Evolutionary conservation across 2,113 vertebrate species (phyloP), one percentile per base, ranked within the genome.

Genomic region (Pangasianodon gigas): DNA sequence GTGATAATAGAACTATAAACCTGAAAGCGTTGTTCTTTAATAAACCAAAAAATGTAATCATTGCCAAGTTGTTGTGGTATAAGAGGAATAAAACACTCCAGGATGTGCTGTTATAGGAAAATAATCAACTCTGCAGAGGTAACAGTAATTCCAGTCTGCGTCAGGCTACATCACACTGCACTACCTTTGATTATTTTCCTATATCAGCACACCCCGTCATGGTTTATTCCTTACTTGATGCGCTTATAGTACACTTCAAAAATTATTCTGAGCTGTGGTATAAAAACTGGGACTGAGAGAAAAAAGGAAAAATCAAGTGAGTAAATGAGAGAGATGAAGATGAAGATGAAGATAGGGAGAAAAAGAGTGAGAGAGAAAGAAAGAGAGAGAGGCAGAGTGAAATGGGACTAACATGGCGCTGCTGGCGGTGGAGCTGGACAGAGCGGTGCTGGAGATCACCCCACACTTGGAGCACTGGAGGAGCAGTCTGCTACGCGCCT

Each of bases 391-490:
- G 87, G 90, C 87, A 86, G 92, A 75, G 86, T 93, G 92, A 89
- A 87, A 93, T 93, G 94, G 95, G 94, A 98, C 98, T 98, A 97
- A 98, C 98, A 98, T 98, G 96, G 97, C 97, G 24, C 96, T 98
- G 97, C 96, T 97, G 97, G 97, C 96, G 93, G 97, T 97, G 91
- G 97, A 95, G 94, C 97, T 97, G 96, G 97, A 97, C 95, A 98
- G 94, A 94, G 97, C 97, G 89, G 97, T 96, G 95, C 97, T 98
- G 94, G 98, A 98, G 96, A 98, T 97, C 96, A 96, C 97, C 93
- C 97, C 98, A 94, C 98, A 98, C 96, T 98, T 98, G 97, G 97
- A 97, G 96, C 98, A 99, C 97, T 98, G 98, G 96, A 98, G 97
- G 93, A 98, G 97, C 96, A 98, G 97, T 94, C 95, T 96, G 96